Conservation (phyloP, 2,797 vertebrate species). For the Valencia hispanica region DNA sequence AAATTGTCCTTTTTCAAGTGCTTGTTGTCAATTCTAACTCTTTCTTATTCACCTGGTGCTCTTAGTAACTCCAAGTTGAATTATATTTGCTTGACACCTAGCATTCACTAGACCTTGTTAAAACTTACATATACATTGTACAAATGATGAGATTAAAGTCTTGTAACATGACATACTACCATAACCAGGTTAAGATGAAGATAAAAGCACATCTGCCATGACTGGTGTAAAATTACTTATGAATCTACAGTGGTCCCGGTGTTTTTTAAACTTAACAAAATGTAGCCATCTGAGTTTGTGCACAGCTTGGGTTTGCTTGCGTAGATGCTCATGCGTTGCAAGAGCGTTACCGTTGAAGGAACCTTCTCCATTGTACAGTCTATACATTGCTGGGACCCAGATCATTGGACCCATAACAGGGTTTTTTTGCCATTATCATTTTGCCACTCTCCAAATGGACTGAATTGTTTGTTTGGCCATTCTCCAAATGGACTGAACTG, state of each 20-base stretch:
- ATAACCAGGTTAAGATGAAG: neutral
- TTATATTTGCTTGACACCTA: neutral
- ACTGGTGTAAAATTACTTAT: neutral
- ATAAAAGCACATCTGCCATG: neutral
- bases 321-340: neutral
- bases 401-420: too few species aligned
- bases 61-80: neutral
- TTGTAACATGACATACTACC: neutral
- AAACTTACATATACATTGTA: neutral
- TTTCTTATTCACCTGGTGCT: neutral
- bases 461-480: too few species aligned
- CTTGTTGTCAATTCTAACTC: too few species aligned
- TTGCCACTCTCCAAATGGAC: too few species aligned
- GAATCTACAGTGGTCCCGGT: neutral
- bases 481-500: too few species aligned
- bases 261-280: neutral
- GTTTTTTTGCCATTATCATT: too few species aligned
- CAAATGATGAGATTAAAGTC: neutral
- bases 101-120: neutral
- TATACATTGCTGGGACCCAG: too few species aligned
- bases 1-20: neutral
- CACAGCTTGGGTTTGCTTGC: neutral
- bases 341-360: too few species aligned
- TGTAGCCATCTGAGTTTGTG: neutral
- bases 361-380: too few species aligned